phyloP scores from a whole-genome alignment of 2,113 vertebrate genomes.

The Oxyruncus cristatus region DNA sequence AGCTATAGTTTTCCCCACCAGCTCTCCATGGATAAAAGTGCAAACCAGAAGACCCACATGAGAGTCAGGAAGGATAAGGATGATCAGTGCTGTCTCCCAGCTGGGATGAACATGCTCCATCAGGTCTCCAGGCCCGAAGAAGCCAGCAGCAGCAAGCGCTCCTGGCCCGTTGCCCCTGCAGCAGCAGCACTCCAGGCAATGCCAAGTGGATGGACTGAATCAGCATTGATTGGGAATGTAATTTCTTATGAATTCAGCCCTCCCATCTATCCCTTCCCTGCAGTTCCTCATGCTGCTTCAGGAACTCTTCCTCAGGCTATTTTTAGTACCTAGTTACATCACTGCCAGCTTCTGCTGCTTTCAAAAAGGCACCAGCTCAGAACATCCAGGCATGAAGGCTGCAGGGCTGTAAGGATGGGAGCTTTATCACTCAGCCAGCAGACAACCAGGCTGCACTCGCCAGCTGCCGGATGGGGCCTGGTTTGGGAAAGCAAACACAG shows the following conservation, averaged over 20 bases:
- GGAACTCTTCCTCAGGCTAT: slow-evolving; percentile 11
- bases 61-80: background rate
- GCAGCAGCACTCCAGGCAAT: background rate
- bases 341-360: background rate
- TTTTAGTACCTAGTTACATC: slow-evolving; percentile 54
- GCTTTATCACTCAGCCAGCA: background rate
- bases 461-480: background rate
- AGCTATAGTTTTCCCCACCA: background rate
- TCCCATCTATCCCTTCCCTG: background rate
- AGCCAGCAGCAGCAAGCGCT: background rate
- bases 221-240: background rate
- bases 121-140: background rate
- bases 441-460: background rate
- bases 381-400: background rate
- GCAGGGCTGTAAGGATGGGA: background rate
- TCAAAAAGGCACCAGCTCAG: background rate
- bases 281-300: slow-evolving; percentile 8
- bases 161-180: background rate
- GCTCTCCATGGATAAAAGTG: background rate
- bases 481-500: background rate
- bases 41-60: background rate
- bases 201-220: background rate
- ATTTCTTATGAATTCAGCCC: background rate
- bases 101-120: background rate
- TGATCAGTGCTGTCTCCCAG: background rate